These are phyloP conservation scores for Cheilosia soror DNA, from an alignment of 2,888 invertebrate genomes.

Conservation along the genomic window DNA sequence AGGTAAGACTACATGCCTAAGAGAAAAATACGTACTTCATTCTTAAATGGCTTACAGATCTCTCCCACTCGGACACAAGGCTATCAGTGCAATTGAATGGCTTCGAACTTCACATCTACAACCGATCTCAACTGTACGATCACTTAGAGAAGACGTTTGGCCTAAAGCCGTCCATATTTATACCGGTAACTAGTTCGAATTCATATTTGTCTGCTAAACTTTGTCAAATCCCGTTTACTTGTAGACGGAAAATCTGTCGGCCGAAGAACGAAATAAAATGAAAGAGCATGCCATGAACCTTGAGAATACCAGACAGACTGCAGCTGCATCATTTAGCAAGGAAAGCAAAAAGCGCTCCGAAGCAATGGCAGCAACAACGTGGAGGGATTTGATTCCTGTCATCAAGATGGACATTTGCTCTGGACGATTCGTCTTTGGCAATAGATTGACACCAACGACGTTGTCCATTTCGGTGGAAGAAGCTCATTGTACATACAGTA, in stretches of 20 bases:
- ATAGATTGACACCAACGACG: slow-evolving; percentile 96
- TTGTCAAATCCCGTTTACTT: background rate
- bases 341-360: slow-evolving; percentile 87
- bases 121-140: slow-evolving; percentile 94
- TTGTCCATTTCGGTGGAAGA: slow-evolving; percentile 96
- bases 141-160: slow-evolving; percentile 95
- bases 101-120: slow-evolving; percentile 97
- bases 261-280: slow-evolving; percentile 85
- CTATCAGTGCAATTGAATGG: slow-evolving; percentile 96
- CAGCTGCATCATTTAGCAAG: slow-evolving; percentile 81
- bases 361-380: slow-evolving; percentile 93
- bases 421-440: slow-evolving; percentile 97
- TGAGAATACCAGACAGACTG: slow-evolving; percentile 86
- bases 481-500: slow-evolving; percentile 96
- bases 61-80: slow-evolving; percentile 97
- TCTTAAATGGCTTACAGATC: slow-evolving; percentile 85
- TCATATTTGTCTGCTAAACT: background rate
- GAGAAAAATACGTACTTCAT: background rate
- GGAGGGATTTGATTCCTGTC: slow-evolving; percentile 98
- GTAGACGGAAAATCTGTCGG: slow-evolving; percentile 85
- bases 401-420: slow-evolving; percentile 97
- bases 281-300: slow-evolving; percentile 86
- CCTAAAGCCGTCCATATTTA: slow-evolving; percentile 90
- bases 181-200: slow-evolving; percentile 79
- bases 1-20: slow-evolving; percentile 85